Evolutionary conservation across 2,888 invertebrate species (phyloP).

Genomic region (Volucella zonaria): DNA sequence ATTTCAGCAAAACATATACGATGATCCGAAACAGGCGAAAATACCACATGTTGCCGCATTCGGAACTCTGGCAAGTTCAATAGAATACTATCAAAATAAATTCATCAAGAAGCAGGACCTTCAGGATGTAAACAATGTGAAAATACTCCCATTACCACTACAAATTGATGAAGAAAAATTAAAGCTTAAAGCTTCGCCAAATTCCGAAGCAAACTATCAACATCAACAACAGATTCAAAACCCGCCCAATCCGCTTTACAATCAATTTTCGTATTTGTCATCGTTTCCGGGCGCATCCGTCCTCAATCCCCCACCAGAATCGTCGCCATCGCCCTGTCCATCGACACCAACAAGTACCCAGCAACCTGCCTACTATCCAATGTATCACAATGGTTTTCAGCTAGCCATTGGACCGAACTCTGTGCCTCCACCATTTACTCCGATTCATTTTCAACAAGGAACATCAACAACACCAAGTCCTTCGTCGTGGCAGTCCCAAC

Average conservation of each 20-base stretch:
- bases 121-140: constrained; percentile 78
- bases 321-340: constrained; percentile 75
- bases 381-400: constrained; percentile 83
- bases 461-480: constrained; percentile 64
- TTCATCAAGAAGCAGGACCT: constrained; percentile 81
- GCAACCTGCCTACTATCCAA: constrained; percentile 79
- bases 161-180: constrained; percentile 60
- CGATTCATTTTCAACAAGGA: constrained; percentile 80
- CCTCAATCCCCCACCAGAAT: constrained; percentile 74
- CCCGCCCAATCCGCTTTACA: constrained; percentile 80
- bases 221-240: constrained; percentile 79
- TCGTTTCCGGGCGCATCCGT: constrained; percentile 79
- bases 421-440: constrained; percentile 82
- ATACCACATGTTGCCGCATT: constrained; percentile 80
- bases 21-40: constrained; percentile 76
- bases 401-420: constrained; percentile 81
- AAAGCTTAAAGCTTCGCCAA: constrained; percentile 59
- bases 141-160: constrained; percentile 57
- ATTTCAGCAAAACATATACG: constrained; percentile 80
- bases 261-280: constrained; percentile 82
- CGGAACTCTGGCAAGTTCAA: constrained; percentile 80
- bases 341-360: constrained; percentile 64
- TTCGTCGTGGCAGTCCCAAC: constrained; percentile 68
- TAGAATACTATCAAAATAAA: constrained; percentile 82
- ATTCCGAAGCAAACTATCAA: constrained; percentile 71